Evolutionary conservation across 1,140 invertebrate species (phyloP).

Genomic region (Zaprionus africanus): DNA sequence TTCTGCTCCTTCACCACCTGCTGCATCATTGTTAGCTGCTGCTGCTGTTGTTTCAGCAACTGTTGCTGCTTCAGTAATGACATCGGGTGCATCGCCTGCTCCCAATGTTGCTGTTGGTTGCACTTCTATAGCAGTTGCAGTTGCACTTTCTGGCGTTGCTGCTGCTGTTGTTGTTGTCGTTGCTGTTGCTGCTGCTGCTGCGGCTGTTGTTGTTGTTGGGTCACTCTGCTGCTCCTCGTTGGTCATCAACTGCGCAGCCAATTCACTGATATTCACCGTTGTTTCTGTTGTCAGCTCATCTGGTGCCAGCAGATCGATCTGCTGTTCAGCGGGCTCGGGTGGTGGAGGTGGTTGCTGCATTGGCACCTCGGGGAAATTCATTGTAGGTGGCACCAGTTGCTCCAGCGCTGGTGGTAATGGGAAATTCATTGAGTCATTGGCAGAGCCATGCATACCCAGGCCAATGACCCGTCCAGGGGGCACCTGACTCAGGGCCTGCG

Average conservation of each 20-base stretch:
- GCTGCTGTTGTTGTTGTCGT: background rate
- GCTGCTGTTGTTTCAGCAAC: background rate
- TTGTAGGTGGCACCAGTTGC: conserved; percentile 25
- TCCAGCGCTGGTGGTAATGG: conserved; percentile 46
- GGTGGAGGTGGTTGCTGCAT: conserved; percentile 13
- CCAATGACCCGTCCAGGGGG: background rate
- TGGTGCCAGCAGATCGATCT: background rate
- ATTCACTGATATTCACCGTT: conserved; percentile 18
- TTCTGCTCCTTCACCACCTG: background rate
- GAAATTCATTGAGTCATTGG: conserved; percentile 24
- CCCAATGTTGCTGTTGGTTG: background rate
- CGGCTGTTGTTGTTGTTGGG: background rate
- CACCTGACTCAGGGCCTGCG: conserved; percentile 11
- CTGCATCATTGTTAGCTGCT: background rate
- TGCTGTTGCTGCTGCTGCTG: background rate
- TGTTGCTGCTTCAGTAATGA: background rate
- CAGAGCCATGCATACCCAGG: background rate
- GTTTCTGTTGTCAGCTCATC: background rate
- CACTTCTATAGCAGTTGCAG: too few relatives aligned
- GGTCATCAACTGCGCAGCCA: conserved; percentile 29
- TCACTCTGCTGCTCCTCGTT: conserved; percentile 14
- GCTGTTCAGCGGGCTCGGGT: background rate
- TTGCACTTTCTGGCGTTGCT: background rate
- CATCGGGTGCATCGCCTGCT: conserved; percentile 1
- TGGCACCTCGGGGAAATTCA: conserved; percentile 43